phyloP scores from a whole-genome alignment of 2,113 vertebrate species.

The Notothenia coriiceps region DNA sequence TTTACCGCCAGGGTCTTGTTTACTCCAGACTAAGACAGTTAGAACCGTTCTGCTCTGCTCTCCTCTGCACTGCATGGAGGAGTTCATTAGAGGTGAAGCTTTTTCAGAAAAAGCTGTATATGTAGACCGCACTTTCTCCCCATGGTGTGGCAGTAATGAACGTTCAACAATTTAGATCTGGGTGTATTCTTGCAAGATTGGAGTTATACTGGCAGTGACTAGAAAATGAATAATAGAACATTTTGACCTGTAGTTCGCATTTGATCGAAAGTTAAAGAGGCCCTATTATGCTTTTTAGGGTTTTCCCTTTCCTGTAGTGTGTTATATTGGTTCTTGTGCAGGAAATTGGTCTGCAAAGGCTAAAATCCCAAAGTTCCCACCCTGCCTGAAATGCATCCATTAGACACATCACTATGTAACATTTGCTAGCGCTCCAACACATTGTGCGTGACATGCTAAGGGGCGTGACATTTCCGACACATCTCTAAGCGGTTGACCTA shows the following conservation, averaged over 20 bases:
- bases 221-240: background rate
- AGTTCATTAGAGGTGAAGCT: constrained; percentile 76
- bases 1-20: constrained; percentile 72
- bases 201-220: background rate
- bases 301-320: too few species aligned
- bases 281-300: too few species aligned
- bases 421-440: too few species aligned
- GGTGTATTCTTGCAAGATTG: constrained; percentile 11
- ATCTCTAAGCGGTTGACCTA: too few species aligned
- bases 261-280: background rate
- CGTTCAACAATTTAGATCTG: constrained; percentile 20
- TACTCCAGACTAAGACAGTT: constrained; percentile 66
- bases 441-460: too few species aligned
- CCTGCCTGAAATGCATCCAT: too few species aligned
- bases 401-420: too few species aligned
- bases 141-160: constrained; percentile 52
- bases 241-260: background rate
- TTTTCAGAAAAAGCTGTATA: constrained; percentile 43
- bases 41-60: constrained; percentile 55
- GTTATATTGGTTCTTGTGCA: too few species aligned
- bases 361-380: too few species aligned
- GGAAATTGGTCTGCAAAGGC: too few species aligned
- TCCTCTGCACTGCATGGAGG: constrained; percentile 43
- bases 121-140: constrained; percentile 58
- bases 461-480: too few species aligned